Evolutionary conservation across 1,140 invertebrate genomes (phyloP).

Genomic region (Nymphalis io): DNA sequence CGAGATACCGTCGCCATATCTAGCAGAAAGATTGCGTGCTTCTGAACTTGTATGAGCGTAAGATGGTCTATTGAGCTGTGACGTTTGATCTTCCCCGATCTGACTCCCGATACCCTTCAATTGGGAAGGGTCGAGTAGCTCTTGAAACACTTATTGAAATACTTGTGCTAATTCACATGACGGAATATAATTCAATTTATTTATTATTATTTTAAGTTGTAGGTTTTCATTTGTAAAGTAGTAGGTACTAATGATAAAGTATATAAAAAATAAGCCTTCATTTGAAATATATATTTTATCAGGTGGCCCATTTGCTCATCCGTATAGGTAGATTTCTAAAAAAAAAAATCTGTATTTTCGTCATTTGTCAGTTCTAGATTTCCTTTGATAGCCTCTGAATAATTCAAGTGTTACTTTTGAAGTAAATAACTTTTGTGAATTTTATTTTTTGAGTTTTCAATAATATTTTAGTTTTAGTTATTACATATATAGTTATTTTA

Average conservation of each 20-base stretch:
- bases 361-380: neutral
- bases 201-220: neutral
- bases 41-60: conserved; percentile 16
- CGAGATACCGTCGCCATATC: conserved; percentile 24
- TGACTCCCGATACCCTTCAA: conserved; percentile 1
- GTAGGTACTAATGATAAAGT: neutral
- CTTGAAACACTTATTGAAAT: conserved; percentile 12
- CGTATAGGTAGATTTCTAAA: neutral
- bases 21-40: conserved; percentile 25
- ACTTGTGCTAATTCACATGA: neutral
- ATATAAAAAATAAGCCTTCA: neutral
- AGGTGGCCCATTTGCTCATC: no score
- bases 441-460: neutral
- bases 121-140: conserved; percentile 15
- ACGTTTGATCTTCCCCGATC: conserved; percentile 31
- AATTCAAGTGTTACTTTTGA: neutral
- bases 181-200: conserved; percentile 2
- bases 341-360: neutral
- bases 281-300: neutral
- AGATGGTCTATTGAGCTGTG: conserved; percentile 24
- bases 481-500: neutral
- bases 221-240: no score
- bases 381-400: neutral
- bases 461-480: neutral
- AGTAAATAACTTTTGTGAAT: neutral